Base-by-base conservation (phyloP, 2,113 vertebrate species). In the Cephalophus harveyi region DNA sequence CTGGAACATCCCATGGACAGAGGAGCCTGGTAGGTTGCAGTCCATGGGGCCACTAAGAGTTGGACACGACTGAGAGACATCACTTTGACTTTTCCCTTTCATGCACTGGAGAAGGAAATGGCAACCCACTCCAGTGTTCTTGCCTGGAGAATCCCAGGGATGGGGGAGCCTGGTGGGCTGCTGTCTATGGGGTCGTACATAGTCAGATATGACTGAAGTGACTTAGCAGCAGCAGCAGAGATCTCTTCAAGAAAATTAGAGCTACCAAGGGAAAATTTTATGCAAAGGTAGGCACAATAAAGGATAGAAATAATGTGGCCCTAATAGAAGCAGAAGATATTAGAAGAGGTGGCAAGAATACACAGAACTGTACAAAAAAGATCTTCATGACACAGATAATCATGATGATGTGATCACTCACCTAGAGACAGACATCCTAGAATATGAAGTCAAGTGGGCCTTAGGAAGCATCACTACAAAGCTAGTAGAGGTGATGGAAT, bases 181-280 rank as follows among this genome's bases (percentile, higher is more conserved):
- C 55, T 3, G 3, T 57, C 55, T 57, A 25, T 11, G 55, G 9
- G 23, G 21, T 57, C 8, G 9, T 23, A 57, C 9, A 57, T 8
- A 57, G 55, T 57, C 0, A 1, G 23, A 57, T 9, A 57, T 0
- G 1, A 57, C 9, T 9, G 55, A 25, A 57, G 23, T 25, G 55
- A 57, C 55, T 57, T 57, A 57, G 55, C 55, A 57, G 55, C 23
- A 57, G 55, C 23, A 57, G 23, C 55, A 57, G 55, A 57, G 27
- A 60, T 60, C 27, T 60, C 59, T 60, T 30, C 12, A 30, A 60
- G 59, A 60, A 60, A 60, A 60, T 60, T 30, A 60, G 59, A 60
- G 59, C 27, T 30, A 60, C 59, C 59, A 28, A 60, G 17, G 33
- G 16, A 67, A 36, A 17, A 67, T 67, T 67, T 36, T 36, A 36